phyloP scores from a whole-genome alignment of 1,140 invertebrate species.

The Elymnias hypermnestra region DNA sequence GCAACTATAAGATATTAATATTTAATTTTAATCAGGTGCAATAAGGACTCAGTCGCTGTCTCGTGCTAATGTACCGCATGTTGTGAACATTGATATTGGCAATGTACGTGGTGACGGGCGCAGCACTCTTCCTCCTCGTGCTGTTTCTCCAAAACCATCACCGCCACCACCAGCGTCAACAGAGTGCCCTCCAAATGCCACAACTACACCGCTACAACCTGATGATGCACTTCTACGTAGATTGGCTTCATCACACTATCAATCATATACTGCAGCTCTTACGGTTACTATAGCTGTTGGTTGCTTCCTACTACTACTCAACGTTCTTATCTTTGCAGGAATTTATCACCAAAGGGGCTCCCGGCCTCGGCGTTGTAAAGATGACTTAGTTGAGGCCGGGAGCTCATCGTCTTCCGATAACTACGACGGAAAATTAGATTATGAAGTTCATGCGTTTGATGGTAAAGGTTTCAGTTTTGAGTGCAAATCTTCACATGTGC shows the following conservation, averaged over 20 bases:
- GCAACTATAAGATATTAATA: no score
- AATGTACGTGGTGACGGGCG: conserved; percentile 50
- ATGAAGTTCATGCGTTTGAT: conserved; percentile 75
- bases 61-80: conserved; percentile 75
- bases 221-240: conserved; percentile 84
- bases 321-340: conserved; percentile 95
- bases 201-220: conserved; percentile 58
- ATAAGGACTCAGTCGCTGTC: conserved; percentile 83
- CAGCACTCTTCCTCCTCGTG: conserved; percentile 60
- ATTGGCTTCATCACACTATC: conserved; percentile 86
- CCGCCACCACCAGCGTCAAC: conserved; percentile 71
- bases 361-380: conserved; percentile 82
- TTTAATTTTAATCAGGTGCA: conserved; percentile 77
- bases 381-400: conserved; percentile 83
- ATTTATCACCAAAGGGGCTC: conserved; percentile 92
- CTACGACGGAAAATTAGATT: conserved; percentile 78
- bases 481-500: conserved; percentile 68
- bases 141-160: conserved; percentile 46
- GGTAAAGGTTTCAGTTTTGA: conserved; percentile 79
- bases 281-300: conserved; percentile 96
- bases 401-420: conserved; percentile 79
- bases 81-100: conserved; percentile 55
- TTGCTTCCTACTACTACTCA: conserved; percentile 90
- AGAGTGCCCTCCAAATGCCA: conserved; percentile 82
- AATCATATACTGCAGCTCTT: conserved; percentile 91